phyloP scores from a whole-genome alignment of 2,888 invertebrate genomes.

The Willowsia nigromaculata region DNA sequence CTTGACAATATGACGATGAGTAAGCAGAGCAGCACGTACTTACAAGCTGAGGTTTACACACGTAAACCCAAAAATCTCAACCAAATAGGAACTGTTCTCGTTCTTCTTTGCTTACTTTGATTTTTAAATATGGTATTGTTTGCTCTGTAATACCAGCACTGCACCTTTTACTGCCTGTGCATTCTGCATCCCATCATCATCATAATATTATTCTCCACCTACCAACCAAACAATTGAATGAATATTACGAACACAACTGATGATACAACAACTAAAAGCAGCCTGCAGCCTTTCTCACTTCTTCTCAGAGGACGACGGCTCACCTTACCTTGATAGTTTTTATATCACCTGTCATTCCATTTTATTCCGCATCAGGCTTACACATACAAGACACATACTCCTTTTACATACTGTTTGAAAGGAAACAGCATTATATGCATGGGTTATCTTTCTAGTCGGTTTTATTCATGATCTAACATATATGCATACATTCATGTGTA shows the following conservation, averaged over 20 bases:
- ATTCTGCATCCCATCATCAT: constrained; percentile 7
- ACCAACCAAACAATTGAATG: background rate
- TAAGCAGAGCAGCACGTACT: background rate
- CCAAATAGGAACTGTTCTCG: constrained; percentile 21
- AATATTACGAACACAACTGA: background rate
- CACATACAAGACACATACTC: background rate
- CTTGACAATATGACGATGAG: background rate
- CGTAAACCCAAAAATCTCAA: background rate
- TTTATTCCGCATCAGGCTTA: constrained; percentile 22
- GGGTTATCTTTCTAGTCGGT: background rate
- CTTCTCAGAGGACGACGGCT: constrained; percentile 6
- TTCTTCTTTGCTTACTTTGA: background rate
- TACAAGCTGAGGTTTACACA: background rate
- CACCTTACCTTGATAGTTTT: constrained; percentile 38
- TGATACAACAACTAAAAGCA: constrained; percentile 8
- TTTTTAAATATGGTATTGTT: constrained; percentile 26
- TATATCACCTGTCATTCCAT: constrained; percentile 53
- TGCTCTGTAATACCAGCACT: constrained; percentile 19
- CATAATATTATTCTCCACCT: background rate
- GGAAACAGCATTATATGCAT: constrained; percentile 2
- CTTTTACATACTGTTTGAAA: background rate
- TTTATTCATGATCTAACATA: background rate
- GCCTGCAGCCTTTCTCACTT: background rate
- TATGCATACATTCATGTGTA: background rate
- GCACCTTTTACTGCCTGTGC: constrained; percentile 14